Base-by-base conservation (phyloP, 2,888 invertebrate genomes). In the Oeneis ivallda region DNA sequence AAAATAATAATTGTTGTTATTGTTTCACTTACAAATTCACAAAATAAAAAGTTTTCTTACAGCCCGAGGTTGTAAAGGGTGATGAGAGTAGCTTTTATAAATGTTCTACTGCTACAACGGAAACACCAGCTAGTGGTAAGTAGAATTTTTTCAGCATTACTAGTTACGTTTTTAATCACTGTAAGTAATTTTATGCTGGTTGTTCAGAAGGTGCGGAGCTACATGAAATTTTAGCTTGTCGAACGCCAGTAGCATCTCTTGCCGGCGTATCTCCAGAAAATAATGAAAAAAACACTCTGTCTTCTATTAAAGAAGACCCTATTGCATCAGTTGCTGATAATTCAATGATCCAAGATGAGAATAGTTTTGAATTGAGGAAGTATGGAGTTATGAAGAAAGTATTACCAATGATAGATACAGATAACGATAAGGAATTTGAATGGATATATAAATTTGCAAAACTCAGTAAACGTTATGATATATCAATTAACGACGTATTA, bases 401-500 rank as follows among this genome's bases (percentile, higher is more conserved):
- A 32, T 63, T 74, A 39, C 89, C 91, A 4, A 87, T 92, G 87
- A 68, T 90, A 70, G 72, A 80, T 6, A 69, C 70, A 4, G 75
- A 80, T 52, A 80, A 80, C 65, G 78, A 81, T 49, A 66, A 71
- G 7, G 69, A 80, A 65, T 89, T 87, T 75, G 72, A 82, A 58
- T 91, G 90, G 90, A 74, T 74, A 54, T 52, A 79, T 59, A 91
- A 91, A 71, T 83, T 92, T 71, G 70, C 75, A 2, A 83, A 78
- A 66, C 70, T 72, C 9, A 37, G 53, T 17, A 78, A 82, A 70
- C 57, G 66, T 13, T 68, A 73, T 11, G 75, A 71, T 66, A 75
- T 74, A 6, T 70, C 74, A 15, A 77, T 92, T 17, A 89, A 90
- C 71, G 83, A 89, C 62, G 70, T 91, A 39, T 74, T 93, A 8